Evolutionary conservation across 2,888 invertebrate species (phyloP).

Genomic region (Amphiduros pacificus): DNA sequence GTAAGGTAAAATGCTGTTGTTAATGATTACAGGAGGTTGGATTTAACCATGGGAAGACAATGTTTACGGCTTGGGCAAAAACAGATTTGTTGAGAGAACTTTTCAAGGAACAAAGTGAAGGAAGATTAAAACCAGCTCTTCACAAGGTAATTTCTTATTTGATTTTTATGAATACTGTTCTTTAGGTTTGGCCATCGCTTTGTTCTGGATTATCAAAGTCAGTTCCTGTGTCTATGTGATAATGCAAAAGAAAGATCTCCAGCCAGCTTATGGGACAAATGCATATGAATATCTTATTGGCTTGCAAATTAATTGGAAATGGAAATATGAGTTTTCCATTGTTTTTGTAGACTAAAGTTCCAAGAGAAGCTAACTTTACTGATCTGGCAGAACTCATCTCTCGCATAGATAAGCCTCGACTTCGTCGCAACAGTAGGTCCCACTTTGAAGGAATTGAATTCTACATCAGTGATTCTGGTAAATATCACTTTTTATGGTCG

Average conservation of each 20-base stretch:
- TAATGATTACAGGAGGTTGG: conserved; percentile 58
- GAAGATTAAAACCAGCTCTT: conserved; percentile 16
- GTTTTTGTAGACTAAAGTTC: conserved; percentile 35
- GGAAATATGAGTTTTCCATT: too few relatives aligned
- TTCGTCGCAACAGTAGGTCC: neutral
- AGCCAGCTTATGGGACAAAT: too few relatives aligned
- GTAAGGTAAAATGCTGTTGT: too few relatives aligned
- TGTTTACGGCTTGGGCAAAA: conserved; percentile 54
- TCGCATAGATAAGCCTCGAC: conserved; percentile 49
- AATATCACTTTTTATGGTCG: too few relatives aligned
- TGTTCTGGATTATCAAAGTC: too few relatives aligned
- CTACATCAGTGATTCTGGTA: conserved; percentile 2
- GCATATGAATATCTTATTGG: too few relatives aligned
- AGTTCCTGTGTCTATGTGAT: too few relatives aligned
- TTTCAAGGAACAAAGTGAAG: conserved; percentile 42
- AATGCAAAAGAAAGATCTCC: too few relatives aligned
- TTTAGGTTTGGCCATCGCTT: too few relatives aligned
- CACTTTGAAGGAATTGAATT: neutral
- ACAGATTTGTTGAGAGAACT: conserved; percentile 48
- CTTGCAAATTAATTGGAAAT: too few relatives aligned
- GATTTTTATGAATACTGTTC: neutral
- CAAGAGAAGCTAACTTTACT: conserved; percentile 54
- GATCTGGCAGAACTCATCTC: conserved; percentile 59
- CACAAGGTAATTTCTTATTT: conserved; percentile 22
- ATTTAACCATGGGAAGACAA: conserved; percentile 55